Percentiles rank a stretch among this genome's conserved stretches.
These are phyloP conservation scores for Zophobas morio DNA, from an alignment of 1,140 invertebrate genomes.

Conservation along the genomic window DNA sequence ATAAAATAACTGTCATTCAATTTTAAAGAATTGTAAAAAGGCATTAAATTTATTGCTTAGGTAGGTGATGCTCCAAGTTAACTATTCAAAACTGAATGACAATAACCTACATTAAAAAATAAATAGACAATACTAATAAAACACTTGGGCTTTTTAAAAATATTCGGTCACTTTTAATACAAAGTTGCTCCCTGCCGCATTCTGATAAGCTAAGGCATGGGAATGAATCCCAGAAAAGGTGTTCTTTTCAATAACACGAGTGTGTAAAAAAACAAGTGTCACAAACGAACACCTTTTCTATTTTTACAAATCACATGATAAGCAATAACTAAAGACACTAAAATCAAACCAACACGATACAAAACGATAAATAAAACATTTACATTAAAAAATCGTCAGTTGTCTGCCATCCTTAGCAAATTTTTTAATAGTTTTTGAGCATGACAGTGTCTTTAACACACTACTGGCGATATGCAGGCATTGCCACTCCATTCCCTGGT, in stretches of 20 bases:
- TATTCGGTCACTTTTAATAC: slow-evolving; percentile 34
- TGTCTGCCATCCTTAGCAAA: slow-evolving; percentile 36
- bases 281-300: background rate
- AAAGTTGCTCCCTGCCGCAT: slow-evolving; percentile 48
- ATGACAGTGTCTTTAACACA: slow-evolving; percentile 52
- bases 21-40: slow-evolving; percentile 24
- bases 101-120: background rate
- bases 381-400: slow-evolving; percentile 18
- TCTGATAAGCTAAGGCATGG: slow-evolving; percentile 46
- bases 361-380: slow-evolving; percentile 33
- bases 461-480: slow-evolving; percentile 70
- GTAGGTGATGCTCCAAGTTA: slow-evolving; percentile 25
- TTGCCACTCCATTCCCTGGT: slow-evolving; percentile 68
- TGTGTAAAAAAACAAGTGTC: slow-evolving; percentile 2
- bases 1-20: slow-evolving; percentile 16
- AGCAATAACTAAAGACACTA: slow-evolving; percentile 20
- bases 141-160: slow-evolving; percentile 4
- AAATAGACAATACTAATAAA: slow-evolving; percentile 37
- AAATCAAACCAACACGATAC: slow-evolving; percentile 23
- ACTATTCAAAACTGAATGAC: slow-evolving; percentile 40
- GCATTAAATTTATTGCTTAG: slow-evolving; percentile 30
- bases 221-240: slow-evolving; percentile 34
- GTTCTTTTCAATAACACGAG: slow-evolving; percentile 15
- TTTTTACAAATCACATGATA: slow-evolving; percentile 36
- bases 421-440: slow-evolving; percentile 54